phyloP scores from a whole-genome alignment of 2,888 invertebrate genomes.

The Clanis bilineata region DNA sequence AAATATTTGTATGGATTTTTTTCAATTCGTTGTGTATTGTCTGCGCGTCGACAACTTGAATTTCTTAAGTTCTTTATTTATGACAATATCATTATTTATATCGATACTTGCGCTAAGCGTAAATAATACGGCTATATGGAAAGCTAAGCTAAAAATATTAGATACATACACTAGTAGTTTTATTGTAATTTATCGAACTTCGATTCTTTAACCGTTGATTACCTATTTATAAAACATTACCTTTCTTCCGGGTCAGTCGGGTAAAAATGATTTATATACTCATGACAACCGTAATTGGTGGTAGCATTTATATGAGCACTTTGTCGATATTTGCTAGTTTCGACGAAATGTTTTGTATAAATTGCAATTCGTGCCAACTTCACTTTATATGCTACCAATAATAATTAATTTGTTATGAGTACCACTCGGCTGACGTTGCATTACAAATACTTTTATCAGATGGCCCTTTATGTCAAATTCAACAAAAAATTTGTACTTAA shows the following conservation, averaged over 20 bases:
- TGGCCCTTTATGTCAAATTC: background rate
- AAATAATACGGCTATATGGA: too few species aligned
- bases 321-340: too few species aligned
- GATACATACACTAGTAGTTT: too few species aligned
- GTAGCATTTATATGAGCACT: too few species aligned
- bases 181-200: too few species aligned
- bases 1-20: constrained; percentile 54
- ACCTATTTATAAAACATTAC: too few species aligned
- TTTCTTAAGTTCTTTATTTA: background rate
- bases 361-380: background rate
- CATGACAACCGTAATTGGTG: too few species aligned
- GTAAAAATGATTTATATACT: too few species aligned
- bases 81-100: background rate
- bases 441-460: background rate
- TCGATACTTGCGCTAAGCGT: background rate
- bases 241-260: too few species aligned
- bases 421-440: background rate
- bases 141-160: too few species aligned
- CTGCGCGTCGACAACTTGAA: constrained; percentile 12
- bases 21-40: constrained; percentile 37
- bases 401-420: background rate
- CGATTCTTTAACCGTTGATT: too few species aligned
- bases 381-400: background rate
- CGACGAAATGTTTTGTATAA: too few species aligned
- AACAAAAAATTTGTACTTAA: constrained; percentile 22